A percentile compares a stretch with the other conserved stretches of the same genome.
Evolutionary conservation across 2,888 invertebrate genomes (phyloP).

Genomic region (Patella pellucida): DNA sequence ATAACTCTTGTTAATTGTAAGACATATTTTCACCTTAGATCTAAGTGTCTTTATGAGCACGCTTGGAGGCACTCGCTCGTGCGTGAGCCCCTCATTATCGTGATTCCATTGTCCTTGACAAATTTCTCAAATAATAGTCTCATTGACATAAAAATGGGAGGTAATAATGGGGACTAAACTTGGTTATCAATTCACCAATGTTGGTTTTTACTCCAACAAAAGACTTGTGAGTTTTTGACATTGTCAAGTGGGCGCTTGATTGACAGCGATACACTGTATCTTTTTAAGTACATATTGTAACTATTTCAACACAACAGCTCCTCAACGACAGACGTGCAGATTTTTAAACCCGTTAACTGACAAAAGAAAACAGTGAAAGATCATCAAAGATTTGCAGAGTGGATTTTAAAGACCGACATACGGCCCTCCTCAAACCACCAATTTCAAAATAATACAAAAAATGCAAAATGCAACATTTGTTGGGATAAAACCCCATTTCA

Average conservation of each 20-base stretch:
- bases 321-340: not conserved
- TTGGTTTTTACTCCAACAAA: conserved; percentile 1
- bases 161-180: too few species aligned
- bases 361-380: not conserved
- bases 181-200: not conserved
- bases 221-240: conserved; percentile 1
- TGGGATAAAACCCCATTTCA: too few species aligned
- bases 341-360: conserved; percentile 9
- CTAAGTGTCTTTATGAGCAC: not conserved
- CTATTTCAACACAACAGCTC: not conserved
- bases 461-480: too few species aligned
- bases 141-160: not conserved
- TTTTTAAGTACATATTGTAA: not conserved
- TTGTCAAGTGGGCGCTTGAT: not conserved
- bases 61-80: not conserved
- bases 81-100: not conserved
- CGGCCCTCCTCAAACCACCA: too few species aligned
- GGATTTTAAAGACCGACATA: too few species aligned
- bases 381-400: too few species aligned
- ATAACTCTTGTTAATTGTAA: not conserved
- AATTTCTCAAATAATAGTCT: not conserved
- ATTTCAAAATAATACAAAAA: too few species aligned
- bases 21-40: not conserved
- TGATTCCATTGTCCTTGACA: conserved; percentile 1
- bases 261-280: conserved; percentile 5